Percentiles rank a stretch among this genome's conserved stretches.
phyloP scores from a whole-genome alignment of 2,797 vertebrate species.

The Bovichtus diacanthus region DNA sequence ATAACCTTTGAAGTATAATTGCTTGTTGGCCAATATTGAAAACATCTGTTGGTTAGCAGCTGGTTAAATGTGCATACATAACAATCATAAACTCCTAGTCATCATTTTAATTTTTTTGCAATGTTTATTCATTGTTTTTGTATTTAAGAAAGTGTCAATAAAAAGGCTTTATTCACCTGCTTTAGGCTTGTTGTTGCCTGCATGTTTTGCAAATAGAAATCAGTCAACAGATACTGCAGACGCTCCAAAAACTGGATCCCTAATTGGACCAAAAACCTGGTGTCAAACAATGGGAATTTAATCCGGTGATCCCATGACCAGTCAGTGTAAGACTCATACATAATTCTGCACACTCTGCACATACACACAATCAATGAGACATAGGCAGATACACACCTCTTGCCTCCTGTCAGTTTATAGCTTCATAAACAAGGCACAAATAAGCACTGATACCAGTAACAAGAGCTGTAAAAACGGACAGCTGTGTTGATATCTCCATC shows the following conservation, averaged over 20 bases:
- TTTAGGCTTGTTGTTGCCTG: background rate
- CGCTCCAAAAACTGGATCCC: slow-evolving; percentile 9
- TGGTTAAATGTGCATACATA: background rate
- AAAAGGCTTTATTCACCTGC: background rate
- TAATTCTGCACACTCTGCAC: slow-evolving; percentile 30
- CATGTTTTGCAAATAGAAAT: background rate
- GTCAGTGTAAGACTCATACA: slow-evolving; percentile 27
- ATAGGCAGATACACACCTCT: slow-evolving; percentile 30
- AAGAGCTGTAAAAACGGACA: slow-evolving; percentile 52
- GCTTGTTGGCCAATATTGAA: slow-evolving; percentile 15
- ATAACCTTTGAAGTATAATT: slow-evolving; percentile 22
- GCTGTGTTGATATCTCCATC: slow-evolving; percentile 61
- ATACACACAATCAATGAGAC: background rate
- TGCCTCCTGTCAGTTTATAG: slow-evolving; percentile 50
- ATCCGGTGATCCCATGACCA: slow-evolving; percentile 31
- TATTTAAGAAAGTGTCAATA: background rate
- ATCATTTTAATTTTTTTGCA: background rate
- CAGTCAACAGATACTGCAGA: background rate
- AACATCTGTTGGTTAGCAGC: background rate
- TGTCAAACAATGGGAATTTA: slow-evolving; percentile 25
- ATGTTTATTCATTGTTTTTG: background rate
- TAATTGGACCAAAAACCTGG: slow-evolving; percentile 23
- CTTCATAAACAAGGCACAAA: slow-evolving; percentile 57
- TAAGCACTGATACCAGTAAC: slow-evolving; percentile 48
- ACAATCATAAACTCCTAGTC: slow-evolving; percentile 1